Evolutionary conservation across 2,113 vertebrate genomes (phyloP), one percentile per base, ranked within the genome.

Genomic region (Salminus brasiliensis): DNA sequence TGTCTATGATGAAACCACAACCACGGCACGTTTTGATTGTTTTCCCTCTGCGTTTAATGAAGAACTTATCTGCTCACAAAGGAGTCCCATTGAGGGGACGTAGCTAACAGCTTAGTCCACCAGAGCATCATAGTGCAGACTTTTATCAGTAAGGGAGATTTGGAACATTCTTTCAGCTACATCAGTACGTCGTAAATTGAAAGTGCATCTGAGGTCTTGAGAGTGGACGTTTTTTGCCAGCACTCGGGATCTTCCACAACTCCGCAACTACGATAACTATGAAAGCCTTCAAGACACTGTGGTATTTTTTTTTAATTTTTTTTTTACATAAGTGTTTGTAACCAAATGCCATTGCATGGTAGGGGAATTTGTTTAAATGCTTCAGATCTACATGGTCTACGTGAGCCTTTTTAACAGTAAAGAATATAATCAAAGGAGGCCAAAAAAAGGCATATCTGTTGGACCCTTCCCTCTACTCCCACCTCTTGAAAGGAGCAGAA

Each of bases 301-400:
- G 53, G 66, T 36, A 79, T 23, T 63, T 79, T 79, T 72, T 52
- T 36, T n/a, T n/a, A n/a, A n/a, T n/a, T n/a, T 5, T 60, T 30
- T 60, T 60, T 62, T 59, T 11, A 18, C 3, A n/a, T 16, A 52
- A 34, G 23, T n/a, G 41, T 47, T 57, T 63, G 34, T 65, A 6
- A 43, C 5, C 62, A 18, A 41, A 62, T n/a, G 29, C 30, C 43
- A 25, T 23, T 53, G 13, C 2, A 1, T 43, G 18, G 16, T 11
- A 59, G 60, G 81, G 81, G 70, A 82, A 74, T 52, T 78, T 74
- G 39, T 36, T n/a, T n/a, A n/a, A 66, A 13, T 52, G 23, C 12
- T 29, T 3, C 57, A n/a, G 12, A 49, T 73, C 4, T 52, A 59
- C 18, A 23, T 43, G 23, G 11, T 36, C 36, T 67, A 32, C 34